Conservation (phyloP, 2,888 invertebrate species). For the Chelonus formosanus region DNA sequence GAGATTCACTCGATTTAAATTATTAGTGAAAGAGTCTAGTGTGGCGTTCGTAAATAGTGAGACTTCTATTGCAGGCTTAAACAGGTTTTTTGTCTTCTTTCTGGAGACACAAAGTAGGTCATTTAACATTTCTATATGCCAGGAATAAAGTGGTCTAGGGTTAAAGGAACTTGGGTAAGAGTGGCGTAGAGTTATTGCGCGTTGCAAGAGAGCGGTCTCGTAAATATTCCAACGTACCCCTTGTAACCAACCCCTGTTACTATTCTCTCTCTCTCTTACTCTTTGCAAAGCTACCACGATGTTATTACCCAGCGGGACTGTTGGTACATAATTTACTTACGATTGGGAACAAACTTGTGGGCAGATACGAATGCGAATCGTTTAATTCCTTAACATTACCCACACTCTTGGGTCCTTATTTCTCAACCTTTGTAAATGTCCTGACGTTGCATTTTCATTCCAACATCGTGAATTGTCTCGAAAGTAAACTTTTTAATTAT, state of each 20-base stretch:
- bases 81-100: slow-evolving; percentile 16
- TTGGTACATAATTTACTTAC: slow-evolving; percentile 54
- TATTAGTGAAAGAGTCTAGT: neutral
- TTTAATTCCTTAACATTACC: slow-evolving; percentile 45
- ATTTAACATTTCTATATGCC: neutral
- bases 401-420: slow-evolving; percentile 28
- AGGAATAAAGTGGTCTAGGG: slow-evolving; percentile 24
- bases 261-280: neutral
- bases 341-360: slow-evolving; percentile 53
- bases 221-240: slow-evolving; percentile 25
- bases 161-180: slow-evolving; percentile 8
- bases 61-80: neutral
- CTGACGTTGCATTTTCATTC: neutral
- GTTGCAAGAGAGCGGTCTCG: slow-evolving; percentile 21
- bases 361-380: slow-evolving; percentile 45
- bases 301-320: slow-evolving; percentile 45
- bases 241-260: slow-evolving; percentile 4
- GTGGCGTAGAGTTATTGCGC: slow-evolving; percentile 26
- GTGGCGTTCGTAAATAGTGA: too few relatives aligned
- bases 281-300: neutral
- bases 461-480: slow-evolving; percentile 12
- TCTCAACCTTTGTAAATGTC: neutral
- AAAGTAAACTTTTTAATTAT: slow-evolving; percentile 41
- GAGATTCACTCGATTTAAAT: too few relatives aligned
- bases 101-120: slow-evolving; percentile 7